Percentiles rank a stretch among this genome's conserved stretches.
phyloP scores from a whole-genome alignment of 1,140 invertebrate species.

The Brachionus rotundiformis region DNA sequence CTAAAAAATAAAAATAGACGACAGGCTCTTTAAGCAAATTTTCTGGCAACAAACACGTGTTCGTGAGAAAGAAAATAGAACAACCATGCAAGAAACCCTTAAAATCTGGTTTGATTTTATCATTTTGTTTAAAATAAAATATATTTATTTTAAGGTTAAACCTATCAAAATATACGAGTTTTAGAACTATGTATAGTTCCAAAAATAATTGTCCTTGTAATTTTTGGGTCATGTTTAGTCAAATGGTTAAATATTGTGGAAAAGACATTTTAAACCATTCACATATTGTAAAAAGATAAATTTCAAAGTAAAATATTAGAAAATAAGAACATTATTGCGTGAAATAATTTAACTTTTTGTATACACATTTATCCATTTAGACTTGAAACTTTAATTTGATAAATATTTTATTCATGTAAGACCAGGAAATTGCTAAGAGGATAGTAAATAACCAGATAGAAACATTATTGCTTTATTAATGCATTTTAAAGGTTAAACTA shows the following conservation, averaged over 20 bases:
- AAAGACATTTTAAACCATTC: neutral
- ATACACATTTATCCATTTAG: neutral
- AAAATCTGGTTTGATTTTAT: constrained; percentile 5
- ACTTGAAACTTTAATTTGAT: neutral
- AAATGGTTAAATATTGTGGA: constrained; percentile 19
- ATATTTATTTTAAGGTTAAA: neutral
- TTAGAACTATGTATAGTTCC: neutral
- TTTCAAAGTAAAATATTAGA: neutral
- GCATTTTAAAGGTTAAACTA: neutral
- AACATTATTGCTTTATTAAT: constrained; percentile 1
- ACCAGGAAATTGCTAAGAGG: neutral
- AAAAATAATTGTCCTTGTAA: constrained; percentile 10
- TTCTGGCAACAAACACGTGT: neutral
- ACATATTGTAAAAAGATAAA: neutral
- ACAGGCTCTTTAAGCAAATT: neutral
- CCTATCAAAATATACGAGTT: neutral
- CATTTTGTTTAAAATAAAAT: neutral
- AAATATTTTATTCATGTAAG: neutral
- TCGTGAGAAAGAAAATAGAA: neutral
- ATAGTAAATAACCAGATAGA: constrained; percentile 7
- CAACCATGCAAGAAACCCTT: neutral
- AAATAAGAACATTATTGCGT: neutral
- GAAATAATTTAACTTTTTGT: constrained; percentile 4
- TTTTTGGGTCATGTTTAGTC: neutral
- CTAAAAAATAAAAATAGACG: neutral